Evolutionary conservation across 2,113 vertebrate species (phyloP).

Genomic region (Rhea americana): DNA sequence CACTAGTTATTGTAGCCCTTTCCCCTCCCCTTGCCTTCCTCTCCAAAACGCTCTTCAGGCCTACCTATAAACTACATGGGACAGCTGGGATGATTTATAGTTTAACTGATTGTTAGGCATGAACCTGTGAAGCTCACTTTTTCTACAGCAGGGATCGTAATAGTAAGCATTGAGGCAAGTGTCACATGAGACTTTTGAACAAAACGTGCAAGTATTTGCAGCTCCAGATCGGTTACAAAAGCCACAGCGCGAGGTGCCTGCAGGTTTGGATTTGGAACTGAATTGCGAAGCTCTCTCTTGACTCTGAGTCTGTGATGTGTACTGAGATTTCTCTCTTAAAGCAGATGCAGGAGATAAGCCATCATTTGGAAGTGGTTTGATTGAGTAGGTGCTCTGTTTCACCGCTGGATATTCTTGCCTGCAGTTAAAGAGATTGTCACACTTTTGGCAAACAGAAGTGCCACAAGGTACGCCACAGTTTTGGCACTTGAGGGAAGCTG

Average conservation of each 20-base stretch:
- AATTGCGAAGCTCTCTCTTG: slow-evolving; percentile 84
- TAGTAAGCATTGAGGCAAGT: slow-evolving; percentile 90
- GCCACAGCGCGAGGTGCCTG: slow-evolving; percentile 87
- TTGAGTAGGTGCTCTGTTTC: slow-evolving; percentile 74
- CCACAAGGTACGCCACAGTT: slow-evolving; percentile 87
- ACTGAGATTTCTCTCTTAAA: slow-evolving; percentile 75
- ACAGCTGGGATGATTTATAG: slow-evolving; percentile 91
- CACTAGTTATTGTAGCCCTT: slow-evolving; percentile 64
- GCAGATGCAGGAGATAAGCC: slow-evolving; percentile 55
- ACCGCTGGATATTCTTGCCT: slow-evolving; percentile 74
- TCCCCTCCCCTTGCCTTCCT: slow-evolving; percentile 70
- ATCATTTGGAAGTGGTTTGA: slow-evolving; percentile 71
- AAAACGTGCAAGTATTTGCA: slow-evolving; percentile 92
- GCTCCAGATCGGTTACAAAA: slow-evolving; percentile 95
- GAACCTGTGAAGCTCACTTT: slow-evolving; percentile 92
- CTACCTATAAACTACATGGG: slow-evolving; percentile 94
- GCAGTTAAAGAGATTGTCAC: slow-evolving; percentile 76
- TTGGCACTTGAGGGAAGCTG: slow-evolving; percentile 87
- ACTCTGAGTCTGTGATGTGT: slow-evolving; percentile 79
- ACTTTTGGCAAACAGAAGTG: slow-evolving; percentile 89
- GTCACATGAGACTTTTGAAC: slow-evolving; percentile 97
- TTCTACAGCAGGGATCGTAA: slow-evolving; percentile 91
- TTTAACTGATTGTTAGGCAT: slow-evolving; percentile 93
- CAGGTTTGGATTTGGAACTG: slow-evolving; percentile 72
- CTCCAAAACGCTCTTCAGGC: neutral